These are phyloP conservation scores for Sarotherodon lohbergeri DNA, from an alignment of 2,113 vertebrate species.

Conservation along the genomic window DNA sequence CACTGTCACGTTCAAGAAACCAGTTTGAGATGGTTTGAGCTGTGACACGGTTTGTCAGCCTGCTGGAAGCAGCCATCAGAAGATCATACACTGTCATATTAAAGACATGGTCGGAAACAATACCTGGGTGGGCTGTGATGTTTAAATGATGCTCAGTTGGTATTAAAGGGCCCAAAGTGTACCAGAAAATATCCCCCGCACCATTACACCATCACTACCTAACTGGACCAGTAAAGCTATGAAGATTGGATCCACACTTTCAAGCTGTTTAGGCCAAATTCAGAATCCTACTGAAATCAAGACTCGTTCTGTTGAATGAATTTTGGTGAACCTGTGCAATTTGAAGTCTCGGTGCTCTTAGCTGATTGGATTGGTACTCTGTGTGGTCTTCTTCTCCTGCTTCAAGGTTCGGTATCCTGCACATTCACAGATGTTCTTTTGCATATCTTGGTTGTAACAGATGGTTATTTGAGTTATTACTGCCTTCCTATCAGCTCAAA, in stretches of 20 bases:
- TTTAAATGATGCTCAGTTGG: not conserved
- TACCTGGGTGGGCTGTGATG: not conserved
- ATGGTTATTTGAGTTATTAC: not conserved
- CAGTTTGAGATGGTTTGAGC: not conserved
- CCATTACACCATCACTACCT: not conserved
- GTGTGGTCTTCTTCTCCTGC: not conserved
- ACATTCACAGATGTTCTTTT: not conserved
- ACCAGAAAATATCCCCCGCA: not conserved
- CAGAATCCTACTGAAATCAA: not conserved
- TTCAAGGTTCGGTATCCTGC: not conserved
- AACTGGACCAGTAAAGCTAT: not conserved
- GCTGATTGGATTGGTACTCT: not conserved
- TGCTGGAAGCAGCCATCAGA: not conserved
- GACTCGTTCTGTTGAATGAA: not conserved
- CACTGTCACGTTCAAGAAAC: not conserved
- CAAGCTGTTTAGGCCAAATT: not conserved
- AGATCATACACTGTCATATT: not conserved
- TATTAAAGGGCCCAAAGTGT: not conserved
- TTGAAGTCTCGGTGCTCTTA: not conserved
- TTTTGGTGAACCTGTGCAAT: not conserved
- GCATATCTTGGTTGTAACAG: not conserved
- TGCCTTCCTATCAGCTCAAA: not conserved
- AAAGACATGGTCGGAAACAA: not conserved
- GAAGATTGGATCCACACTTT: not conserved
- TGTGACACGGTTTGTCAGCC: not conserved